Evolutionary conservation across 2,797 vertebrate species (phyloP).

Genomic region (Fratercula arctica): DNA sequence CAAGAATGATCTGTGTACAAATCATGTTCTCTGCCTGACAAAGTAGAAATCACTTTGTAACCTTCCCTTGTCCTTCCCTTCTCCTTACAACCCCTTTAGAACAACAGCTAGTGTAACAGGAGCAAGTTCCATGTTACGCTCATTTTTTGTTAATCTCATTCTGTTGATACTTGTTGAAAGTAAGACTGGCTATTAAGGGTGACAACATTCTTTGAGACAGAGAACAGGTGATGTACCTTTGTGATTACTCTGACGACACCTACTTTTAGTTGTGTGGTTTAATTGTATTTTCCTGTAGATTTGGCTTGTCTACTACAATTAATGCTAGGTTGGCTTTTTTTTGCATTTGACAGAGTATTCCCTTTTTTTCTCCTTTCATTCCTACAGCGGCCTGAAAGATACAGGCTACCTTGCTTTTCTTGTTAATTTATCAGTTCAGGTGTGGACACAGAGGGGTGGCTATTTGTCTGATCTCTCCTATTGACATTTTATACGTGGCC

Average conservation of each 20-base stretch:
- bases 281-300: background rate
- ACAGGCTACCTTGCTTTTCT: background rate
- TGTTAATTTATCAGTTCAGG: background rate
- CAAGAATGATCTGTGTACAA: background rate
- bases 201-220: background rate
- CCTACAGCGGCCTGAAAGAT: background rate
- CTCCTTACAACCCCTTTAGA: background rate
- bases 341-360: background rate
- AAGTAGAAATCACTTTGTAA: background rate
- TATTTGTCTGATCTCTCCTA: background rate
- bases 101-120: background rate
- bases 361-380: background rate
- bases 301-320: background rate
- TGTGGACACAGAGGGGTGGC: background rate
- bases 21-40: background rate
- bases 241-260: background rate
- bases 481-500: background rate
- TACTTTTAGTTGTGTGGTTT: background rate
- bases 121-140: background rate
- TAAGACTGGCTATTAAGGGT: background rate
- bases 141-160: background rate
- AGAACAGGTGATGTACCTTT: background rate
- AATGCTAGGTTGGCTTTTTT: rapidly evolving
- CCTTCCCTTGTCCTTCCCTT: background rate
- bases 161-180: background rate